Base-by-base conservation (phyloP, 2,113 vertebrate species). In the Gorilla gorilla region DNA sequence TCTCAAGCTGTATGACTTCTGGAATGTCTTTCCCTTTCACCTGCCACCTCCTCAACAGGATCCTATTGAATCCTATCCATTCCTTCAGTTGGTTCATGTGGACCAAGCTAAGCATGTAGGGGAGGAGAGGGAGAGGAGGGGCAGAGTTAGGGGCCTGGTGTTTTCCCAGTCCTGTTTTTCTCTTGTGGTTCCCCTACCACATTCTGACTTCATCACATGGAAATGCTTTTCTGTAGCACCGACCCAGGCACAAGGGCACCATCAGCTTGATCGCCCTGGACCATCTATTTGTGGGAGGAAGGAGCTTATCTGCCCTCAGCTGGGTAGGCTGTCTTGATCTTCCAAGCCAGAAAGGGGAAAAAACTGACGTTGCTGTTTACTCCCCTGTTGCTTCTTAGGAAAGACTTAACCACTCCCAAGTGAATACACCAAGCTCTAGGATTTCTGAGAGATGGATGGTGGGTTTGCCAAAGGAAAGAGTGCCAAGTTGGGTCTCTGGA, bases 401-500 rank as follows among this genome's bases (percentile, higher is more conserved):
- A 97, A 81, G 70, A 85, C 89, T 90, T 70, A 66, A 40, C 80
- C 88, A 87, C 20, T 88, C 66, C 78, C 2, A 5, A 93, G 87
- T 97, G 81, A 93, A 92, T 52, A 93, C 22, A 96, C 32, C 87
- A 88, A 93, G 57, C 90, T 86, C 92, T 84, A 70, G 93, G 84
- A 81, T 94, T 96, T 94, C 95, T 86, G 82, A 95, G 96, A 55
- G 95, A 90, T 57, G 27, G 91, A 94, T 45, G 93, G 91, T 91
- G 86, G 96, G 92, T 92, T 96, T 97, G 85, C 95, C 92, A 96
- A 94, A 88, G 35, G 50, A 92, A 43, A 90, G 83, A 72, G 87
- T 90, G 93, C 96, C 96, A 98, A 96, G 87, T 43, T 95, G 85
- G 95, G 97, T 96, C 92, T 97, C 94, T 97, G 98, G 97, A 95